Conservation (phyloP, 2,113 vertebrate genomes). For the Corythaeola cristata region DNA sequence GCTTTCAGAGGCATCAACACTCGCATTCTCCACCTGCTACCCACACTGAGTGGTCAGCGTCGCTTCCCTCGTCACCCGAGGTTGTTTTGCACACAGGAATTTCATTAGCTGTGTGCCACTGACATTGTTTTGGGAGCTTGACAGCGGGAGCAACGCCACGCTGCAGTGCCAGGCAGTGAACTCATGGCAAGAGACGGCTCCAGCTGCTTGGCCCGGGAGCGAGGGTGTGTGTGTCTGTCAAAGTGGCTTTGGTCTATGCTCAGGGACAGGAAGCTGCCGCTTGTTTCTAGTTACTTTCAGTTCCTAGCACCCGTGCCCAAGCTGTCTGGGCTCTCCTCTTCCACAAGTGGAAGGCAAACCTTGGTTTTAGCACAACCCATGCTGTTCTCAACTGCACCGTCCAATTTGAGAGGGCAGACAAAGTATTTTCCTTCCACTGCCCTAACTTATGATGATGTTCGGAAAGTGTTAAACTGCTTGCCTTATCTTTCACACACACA, state of each 20-base stretch:
- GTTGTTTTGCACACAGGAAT: not conserved
- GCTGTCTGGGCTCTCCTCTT: not conserved
- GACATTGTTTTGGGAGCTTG: not conserved
- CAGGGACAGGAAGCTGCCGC: not conserved
- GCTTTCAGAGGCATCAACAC: not conserved
- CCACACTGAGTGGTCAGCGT: accelerated
- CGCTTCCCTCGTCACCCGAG: not conserved
- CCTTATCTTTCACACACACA: conserved; percentile 14
- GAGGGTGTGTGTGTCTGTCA: not conserved
- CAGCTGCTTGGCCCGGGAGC: not conserved
- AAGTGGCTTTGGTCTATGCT: not conserved
- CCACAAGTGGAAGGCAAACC: not conserved
- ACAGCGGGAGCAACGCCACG: not conserved
- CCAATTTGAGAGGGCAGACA: accelerated
- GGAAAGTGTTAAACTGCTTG: not conserved
- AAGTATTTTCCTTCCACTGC: not conserved
- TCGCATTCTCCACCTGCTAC: not conserved
- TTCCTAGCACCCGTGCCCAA: not conserved
- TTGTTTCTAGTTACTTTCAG: not conserved
- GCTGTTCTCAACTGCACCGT: accelerated
- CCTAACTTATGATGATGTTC: not conserved
- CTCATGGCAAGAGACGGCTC: not conserved
- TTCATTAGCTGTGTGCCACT: not conserved
- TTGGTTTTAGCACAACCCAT: not conserved
- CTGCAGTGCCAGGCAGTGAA: not conserved